phyloP scores from a whole-genome alignment of 2,113 vertebrate species.

The Gymnorhina tibicen region DNA sequence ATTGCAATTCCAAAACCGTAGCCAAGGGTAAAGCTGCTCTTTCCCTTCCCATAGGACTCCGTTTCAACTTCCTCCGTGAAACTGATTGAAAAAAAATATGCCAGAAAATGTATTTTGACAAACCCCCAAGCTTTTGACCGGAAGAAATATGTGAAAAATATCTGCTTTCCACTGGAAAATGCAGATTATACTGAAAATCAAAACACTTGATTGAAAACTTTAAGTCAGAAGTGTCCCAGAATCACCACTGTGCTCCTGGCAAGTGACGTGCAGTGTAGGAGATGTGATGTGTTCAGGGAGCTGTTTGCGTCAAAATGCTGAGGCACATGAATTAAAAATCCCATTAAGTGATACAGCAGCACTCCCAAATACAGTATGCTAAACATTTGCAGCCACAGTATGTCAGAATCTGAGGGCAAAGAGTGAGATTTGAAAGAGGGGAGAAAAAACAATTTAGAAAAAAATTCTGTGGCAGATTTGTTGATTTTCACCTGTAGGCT shows the following conservation, averaged over 20 bases:
- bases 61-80: not conserved
- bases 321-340: not conserved
- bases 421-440: not conserved
- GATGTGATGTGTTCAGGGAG: not conserved
- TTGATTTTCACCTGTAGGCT: not conserved
- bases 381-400: not conserved
- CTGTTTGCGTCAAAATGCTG: not conserved
- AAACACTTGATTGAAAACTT: not conserved
- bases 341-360: not conserved
- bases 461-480: not conserved
- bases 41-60: not conserved
- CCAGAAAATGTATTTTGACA: not conserved
- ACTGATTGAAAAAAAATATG: not conserved
- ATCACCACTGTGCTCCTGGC: not conserved
- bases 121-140: not conserved
- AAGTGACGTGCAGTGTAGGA: accelerated
- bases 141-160: not conserved
- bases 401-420: not conserved
- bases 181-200: not conserved
- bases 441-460: not conserved
- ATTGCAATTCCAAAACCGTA: not conserved
- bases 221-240: not conserved
- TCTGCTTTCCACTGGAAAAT: not conserved
- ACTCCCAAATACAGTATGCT: not conserved
- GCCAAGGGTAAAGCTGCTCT: not conserved